Base-by-base conservation (phyloP, 2,888 invertebrate genomes). In the Brachyopa scutellaris region DNA sequence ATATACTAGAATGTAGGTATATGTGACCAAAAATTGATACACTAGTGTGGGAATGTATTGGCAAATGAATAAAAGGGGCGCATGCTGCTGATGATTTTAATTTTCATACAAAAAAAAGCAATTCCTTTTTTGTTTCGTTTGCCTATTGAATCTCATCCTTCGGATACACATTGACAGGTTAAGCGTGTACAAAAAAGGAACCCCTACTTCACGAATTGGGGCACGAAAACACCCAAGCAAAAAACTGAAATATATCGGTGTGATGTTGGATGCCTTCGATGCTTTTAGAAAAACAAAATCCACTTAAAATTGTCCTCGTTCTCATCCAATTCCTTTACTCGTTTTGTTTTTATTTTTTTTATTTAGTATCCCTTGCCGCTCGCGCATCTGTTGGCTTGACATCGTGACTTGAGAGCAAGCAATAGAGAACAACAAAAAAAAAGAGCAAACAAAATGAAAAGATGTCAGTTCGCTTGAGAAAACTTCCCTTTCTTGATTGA, bases 11-110 rank as follows among this genome's bases (percentile, higher is more conserved):
- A 8, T 51, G 29, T 40, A 21, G n/a, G 55, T 53, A 57, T 51
- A 51, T 67, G 67, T 36, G 59, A 51, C 51, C 49, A 26, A 67
- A n/a, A n/a, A 67, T 36, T 57, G 73, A 53, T 62, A 55, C 64
- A 47, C 26, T 36, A 49, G 55, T 66, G 40, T 73, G 55, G 55
- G 45, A 47, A 66, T 76, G 76, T 76, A 76, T 76, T 67, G 59
- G 61, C 76, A 53, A 62, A 53, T 47, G 36, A 29, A 59, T 29
- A 26, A 51, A 53, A 42, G 62, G 59, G 51, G 76, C 76, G 76
- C 76, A 76, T 76, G 76, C 67, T 67, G 76, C 67, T 74, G 74
- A 66, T 67, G 59, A 73, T 79, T 67, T 73, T 59, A 53, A 69
- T 73, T 69, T 62, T 57, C 73, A 62, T 59, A 66, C 72, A 23